Conservation (phyloP, 2,797 vertebrate genomes). For the Onychomys leucogaster region DNA sequence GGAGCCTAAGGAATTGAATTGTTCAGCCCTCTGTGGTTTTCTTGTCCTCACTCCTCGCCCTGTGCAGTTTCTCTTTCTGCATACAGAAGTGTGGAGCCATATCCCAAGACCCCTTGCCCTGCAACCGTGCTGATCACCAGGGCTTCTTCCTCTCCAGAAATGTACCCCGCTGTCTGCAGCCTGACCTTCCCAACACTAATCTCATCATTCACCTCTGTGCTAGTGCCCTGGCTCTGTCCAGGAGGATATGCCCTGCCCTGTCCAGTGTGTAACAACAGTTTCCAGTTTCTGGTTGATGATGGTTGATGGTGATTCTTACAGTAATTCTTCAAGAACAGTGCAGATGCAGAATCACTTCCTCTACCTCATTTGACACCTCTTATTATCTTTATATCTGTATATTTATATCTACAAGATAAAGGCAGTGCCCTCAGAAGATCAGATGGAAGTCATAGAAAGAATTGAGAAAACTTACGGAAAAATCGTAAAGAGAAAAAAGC, state of each 20-base stretch:
- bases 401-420: not conserved
- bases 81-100: not conserved
- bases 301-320: not conserved
- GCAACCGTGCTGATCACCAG: not conserved
- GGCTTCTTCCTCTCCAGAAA: not conserved
- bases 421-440: not conserved
- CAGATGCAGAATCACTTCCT: not conserved
- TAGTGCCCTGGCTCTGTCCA: not conserved
- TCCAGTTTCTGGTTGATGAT: slow-evolving; percentile 20
- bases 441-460: not conserved
- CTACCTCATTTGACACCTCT: not conserved
- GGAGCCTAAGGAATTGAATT: not conserved
- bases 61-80: not conserved
- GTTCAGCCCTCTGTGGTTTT: not conserved
- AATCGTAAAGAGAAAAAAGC: slow-evolving; percentile 13
- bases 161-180: not conserved
- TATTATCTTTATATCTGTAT: not conserved
- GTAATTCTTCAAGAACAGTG: not conserved
- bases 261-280: slow-evolving; percentile 36
- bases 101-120: not conserved
- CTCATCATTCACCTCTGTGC: not conserved
- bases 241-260: not conserved
- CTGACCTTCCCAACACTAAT: not conserved
- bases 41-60: not conserved
- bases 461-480: slow-evolving; percentile 24